These are phyloP conservation scores for Rotaria magnacalcarata DNA, from an alignment of 2,888 invertebrate species.

Conservation along the genomic window DNA sequence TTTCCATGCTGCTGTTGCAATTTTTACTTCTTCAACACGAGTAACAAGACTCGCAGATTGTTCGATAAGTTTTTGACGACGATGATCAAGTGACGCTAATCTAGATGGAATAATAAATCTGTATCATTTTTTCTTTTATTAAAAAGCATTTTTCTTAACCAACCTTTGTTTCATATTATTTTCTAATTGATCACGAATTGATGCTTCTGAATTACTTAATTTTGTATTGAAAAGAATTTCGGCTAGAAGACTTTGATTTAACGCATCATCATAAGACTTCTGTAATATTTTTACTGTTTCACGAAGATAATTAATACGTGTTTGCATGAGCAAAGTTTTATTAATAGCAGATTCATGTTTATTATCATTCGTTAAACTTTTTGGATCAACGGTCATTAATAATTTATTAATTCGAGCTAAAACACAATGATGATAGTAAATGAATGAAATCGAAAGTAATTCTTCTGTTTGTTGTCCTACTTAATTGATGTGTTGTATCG, in stretches of 20 bases:
- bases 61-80: constrained; percentile 5
- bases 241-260: background rate
- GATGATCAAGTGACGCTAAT: background rate
- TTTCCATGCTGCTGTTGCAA: background rate
- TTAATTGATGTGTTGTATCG: background rate
- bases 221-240: constrained; percentile 6
- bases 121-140: background rate
- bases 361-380: background rate
- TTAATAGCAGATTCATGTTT: constrained; percentile 11
- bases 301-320: background rate
- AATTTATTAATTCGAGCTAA: constrained; percentile 13
- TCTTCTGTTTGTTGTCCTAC: background rate
- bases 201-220: background rate
- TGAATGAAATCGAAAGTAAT: background rate
- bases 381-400: background rate
- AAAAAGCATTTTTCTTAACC: too few species aligned
- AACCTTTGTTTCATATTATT: constrained; percentile 32
- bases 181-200: constrained; percentile 3
- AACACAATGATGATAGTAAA: background rate
- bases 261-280: constrained; percentile 12
- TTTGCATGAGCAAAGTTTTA: constrained; percentile 17
- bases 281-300: background rate
- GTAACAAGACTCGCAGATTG: background rate
- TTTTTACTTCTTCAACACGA: background rate
- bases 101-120: background rate